A percentile compares a stretch with the other conserved stretches of the same genome.
phyloP scores from a whole-genome alignment of 2,797 vertebrate genomes.

The Adelosebastes latens region DNA sequence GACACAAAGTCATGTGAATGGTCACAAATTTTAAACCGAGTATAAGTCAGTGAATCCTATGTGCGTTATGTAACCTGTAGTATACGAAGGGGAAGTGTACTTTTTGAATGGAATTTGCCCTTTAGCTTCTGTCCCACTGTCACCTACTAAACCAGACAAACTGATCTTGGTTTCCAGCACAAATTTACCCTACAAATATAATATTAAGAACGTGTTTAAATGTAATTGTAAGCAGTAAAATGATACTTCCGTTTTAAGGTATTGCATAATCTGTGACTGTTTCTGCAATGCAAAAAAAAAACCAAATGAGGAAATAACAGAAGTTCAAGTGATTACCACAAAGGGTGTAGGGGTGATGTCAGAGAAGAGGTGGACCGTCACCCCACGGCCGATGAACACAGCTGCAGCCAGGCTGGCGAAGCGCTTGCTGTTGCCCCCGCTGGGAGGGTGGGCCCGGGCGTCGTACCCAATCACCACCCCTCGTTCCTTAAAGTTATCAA shows the following conservation, averaged over 20 bases:
- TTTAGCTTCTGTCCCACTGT: conserved; percentile 3
- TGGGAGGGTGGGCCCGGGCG: conserved; percentile 89
- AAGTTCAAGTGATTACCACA: conserved; percentile 84
- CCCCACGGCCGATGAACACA: conserved; percentile 88
- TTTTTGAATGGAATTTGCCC: conserved; percentile 60
- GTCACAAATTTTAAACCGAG: neutral
- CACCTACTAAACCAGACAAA: neutral
- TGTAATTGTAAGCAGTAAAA: neutral
- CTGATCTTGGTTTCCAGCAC: neutral
- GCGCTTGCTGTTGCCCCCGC: conserved; percentile 91
- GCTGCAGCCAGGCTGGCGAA: conserved; percentile 92
- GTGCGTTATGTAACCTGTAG: conserved; percentile 51
- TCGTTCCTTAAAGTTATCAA: conserved; percentile 88
- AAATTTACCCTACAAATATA: neutral
- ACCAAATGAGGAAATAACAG: neutral
- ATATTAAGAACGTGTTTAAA: neutral
- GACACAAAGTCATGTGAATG: neutral
- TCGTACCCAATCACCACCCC: conserved; percentile 95
- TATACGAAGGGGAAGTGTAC: neutral
- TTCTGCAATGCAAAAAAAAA: neutral
- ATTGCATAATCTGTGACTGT: neutral
- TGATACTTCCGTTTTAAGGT: neutral
- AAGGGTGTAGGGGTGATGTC: conserved; percentile 95
- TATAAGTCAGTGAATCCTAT: neutral
- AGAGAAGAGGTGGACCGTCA: conserved; percentile 94